Percentiles rank a stretch among this genome's conserved stretches.
phyloP scores from a whole-genome alignment of 1,140 invertebrate species.

The Heliothis subflexa region DNA sequence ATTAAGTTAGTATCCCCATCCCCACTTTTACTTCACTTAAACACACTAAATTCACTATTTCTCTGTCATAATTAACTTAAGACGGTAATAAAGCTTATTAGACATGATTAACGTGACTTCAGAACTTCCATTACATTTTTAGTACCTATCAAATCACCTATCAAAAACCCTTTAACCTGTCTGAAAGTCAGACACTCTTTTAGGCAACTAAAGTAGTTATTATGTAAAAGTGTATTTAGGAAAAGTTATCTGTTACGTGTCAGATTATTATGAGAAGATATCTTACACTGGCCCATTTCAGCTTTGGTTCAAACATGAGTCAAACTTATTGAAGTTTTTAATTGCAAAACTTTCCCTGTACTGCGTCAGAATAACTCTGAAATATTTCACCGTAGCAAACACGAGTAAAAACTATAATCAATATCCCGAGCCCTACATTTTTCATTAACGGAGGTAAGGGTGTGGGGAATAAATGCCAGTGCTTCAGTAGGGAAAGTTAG shows the following conservation, averaged over 20 bases:
- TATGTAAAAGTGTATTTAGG: too few relatives aligned
- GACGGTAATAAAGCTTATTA: constrained; percentile 64
- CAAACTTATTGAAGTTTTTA: constrained; percentile 11
- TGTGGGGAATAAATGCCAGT: constrained; percentile 76
- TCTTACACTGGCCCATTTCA: background rate
- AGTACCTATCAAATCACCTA: background rate
- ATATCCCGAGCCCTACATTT: constrained; percentile 66
- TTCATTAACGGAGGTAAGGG: constrained; percentile 73
- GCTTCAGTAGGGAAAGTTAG: constrained; percentile 64
- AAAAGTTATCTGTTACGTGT: too few relatives aligned
- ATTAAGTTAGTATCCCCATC: constrained; percentile 79
- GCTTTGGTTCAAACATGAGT: background rate
- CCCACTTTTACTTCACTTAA: constrained; percentile 68
- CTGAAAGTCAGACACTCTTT: background rate
- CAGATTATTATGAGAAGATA: background rate
- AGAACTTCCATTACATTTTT: constrained; percentile 24
- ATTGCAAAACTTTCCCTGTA: constrained; percentile 15
- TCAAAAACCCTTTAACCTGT: background rate
- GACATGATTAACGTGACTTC: constrained; percentile 53
- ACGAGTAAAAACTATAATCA: constrained; percentile 57
- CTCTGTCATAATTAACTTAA: constrained; percentile 75
- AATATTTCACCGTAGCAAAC: constrained; percentile 36
- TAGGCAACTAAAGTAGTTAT: background rate
- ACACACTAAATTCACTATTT: constrained; percentile 77
- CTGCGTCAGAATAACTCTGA: constrained; percentile 1